A percentile compares a stretch with the other conserved stretches of the same genome.
Evolutionary conservation across 2,113 vertebrate species (phyloP).

Genomic region (Neodon shergylaensis): DNA sequence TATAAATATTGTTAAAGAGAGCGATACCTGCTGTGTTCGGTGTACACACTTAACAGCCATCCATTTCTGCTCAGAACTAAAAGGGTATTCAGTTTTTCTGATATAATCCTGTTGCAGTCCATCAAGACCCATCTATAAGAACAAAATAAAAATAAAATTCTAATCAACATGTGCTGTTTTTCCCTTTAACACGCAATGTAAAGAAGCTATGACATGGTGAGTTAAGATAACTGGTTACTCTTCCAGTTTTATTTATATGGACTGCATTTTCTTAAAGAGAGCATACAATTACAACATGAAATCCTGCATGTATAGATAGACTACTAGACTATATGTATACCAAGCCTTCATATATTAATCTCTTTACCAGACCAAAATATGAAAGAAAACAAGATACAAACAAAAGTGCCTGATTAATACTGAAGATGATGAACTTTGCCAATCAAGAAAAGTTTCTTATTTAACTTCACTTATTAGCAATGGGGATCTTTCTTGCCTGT

Average conservation of each 20-base stretch:
- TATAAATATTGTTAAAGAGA: neutral
- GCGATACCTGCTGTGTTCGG: conserved; percentile 92
- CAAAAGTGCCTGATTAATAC: neutral
- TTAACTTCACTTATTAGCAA: neutral
- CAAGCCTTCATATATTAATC: neutral
- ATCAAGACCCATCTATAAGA: conserved; percentile 94
- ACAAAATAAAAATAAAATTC: conserved; percentile 47
- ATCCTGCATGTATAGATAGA: neutral
- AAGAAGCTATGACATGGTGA: neutral
- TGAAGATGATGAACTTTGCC: neutral
- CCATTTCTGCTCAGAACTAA: conserved; percentile 98
- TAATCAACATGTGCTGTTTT: neutral
- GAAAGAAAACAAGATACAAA: neutral
- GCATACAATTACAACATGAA: neutral
- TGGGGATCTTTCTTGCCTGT: neutral
- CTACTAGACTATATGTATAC: neutral
- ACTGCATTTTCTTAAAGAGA: neutral
- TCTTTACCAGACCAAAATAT: conserved; percentile 17
- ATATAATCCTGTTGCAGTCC: conserved; percentile 93
- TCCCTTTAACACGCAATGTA: conserved; percentile 39
- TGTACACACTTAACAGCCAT: conserved; percentile 97
- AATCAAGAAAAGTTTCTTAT: neutral
- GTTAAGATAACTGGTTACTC: neutral
- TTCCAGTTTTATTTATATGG: neutral
- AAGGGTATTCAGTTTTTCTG: conserved; percentile 94